These are phyloP conservation scores for Urosaurus nigricauda DNA, from an alignment of 2,797 vertebrate species.

Conservation along the genomic window DNA sequence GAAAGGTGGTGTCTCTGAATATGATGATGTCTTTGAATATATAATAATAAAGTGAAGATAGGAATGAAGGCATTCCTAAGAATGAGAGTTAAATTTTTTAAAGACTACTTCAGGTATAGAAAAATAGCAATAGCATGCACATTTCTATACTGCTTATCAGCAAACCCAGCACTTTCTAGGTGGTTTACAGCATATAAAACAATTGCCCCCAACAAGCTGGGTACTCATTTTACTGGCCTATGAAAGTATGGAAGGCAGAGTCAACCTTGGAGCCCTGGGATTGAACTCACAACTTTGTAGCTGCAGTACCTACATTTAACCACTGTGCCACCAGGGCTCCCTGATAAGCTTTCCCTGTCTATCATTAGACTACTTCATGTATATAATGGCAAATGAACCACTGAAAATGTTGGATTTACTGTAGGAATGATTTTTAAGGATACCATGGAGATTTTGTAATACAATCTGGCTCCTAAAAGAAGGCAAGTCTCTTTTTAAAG, in stretches of 20 bases:
- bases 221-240: too few relatives aligned
- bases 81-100: not conserved
- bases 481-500: slow-evolving; percentile 39
- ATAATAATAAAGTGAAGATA: not conserved
- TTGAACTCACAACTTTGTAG: too few relatives aligned
- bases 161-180: too few relatives aligned
- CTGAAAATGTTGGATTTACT: not conserved
- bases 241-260: too few relatives aligned
- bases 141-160: too few relatives aligned
- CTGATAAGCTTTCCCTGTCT: not conserved
- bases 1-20: not conserved
- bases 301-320: too few relatives aligned
- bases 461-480: slow-evolving; percentile 7
- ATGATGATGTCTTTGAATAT: too few relatives aligned
- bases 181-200: too few relatives aligned
- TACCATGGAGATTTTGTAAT: not conserved
- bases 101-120: not conserved
- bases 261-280: too few relatives aligned
- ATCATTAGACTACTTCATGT: not conserved
- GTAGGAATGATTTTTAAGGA: not conserved
- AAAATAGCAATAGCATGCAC: too few relatives aligned
- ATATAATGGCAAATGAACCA: not conserved
- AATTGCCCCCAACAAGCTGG: too few relatives aligned
- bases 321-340: too few relatives aligned
- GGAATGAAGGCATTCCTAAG: not conserved